Base-by-base conservation (phyloP, 2,113 vertebrate species). In the Eolophus roseicapilla region DNA sequence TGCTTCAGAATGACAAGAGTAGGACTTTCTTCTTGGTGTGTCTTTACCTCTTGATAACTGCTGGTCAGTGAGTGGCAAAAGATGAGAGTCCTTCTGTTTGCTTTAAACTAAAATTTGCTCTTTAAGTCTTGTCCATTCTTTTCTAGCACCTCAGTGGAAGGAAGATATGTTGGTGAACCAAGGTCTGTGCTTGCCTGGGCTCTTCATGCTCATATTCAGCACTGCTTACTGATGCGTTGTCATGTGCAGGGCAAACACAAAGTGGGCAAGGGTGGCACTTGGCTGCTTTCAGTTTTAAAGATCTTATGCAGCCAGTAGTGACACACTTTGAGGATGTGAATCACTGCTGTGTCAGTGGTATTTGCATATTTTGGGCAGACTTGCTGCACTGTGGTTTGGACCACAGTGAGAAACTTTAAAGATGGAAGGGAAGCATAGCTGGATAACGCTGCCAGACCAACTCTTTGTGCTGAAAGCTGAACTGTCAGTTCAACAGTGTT, bases 151-250 rank as follows among this genome's bases (percentile, higher is more conserved):
- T 86, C 37, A 33, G 64, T 17, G 78, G 39, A 37, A 82, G 64
- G 60, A 67, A 33, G 7, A 11, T 20, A 16, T 3, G 1, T 17
- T 20, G 7, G 47, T 67, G 80, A 68, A 4, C 33, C 16, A 7
- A 27, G 28, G 28, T n/a, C 57, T 37, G 47, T 0, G 1, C 12
- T 41, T 78, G 81, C 35, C 41, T 24, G 50, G 25, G 17, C 39
- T 78, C n/a, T 62, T 63, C 2, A 1, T n/a, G 2, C 7, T 49
- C 13, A 0, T 0, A 0, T 3, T 37, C 78, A 73, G 31, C 35
- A 3, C 55, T 23, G 44, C 47, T 43, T 33, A 4, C 33, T 44
- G 2, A 15, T 25, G 29, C 4, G 4, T 41, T 39, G n/a, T 50
- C 50, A 17, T 0, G 1, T 6, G n/a, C 37, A 33, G 52, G 68